phyloP scores from a whole-genome alignment of 2,113 vertebrate species.

The Hippocampus mohnikei region DNA sequence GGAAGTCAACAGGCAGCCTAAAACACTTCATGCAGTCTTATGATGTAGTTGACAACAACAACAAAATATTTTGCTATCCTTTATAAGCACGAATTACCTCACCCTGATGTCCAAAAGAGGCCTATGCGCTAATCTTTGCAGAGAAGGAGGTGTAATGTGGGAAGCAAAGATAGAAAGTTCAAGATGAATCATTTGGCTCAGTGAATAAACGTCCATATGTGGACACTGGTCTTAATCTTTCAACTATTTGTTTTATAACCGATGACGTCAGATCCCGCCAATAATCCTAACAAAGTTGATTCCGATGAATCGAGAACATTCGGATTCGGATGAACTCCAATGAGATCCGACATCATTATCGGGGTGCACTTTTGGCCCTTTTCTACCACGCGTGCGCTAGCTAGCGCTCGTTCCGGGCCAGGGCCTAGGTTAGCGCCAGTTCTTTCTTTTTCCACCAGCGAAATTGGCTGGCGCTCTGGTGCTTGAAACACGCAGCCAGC shows the following conservation, averaged over 20 bases:
- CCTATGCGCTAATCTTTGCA: background rate
- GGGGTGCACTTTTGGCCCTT: too few relatives aligned
- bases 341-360: too few relatives aligned
- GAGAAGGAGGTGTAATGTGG: background rate
- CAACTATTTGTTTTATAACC: background rate
- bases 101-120: conserved; percentile 1
- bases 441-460: too few relatives aligned
- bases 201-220: conserved; percentile 33
- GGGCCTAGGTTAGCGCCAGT: too few relatives aligned
- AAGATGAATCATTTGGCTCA: conserved; percentile 28
- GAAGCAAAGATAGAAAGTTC: conserved; percentile 4
- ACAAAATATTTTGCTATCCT: background rate
- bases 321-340: too few relatives aligned
- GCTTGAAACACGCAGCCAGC: too few relatives aligned
- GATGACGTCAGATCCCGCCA: background rate
- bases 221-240: conserved; percentile 4
- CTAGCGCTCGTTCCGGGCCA: too few relatives aligned
- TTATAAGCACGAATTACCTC: background rate
- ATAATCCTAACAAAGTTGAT: background rate
- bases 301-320: too few relatives aligned
- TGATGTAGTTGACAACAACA: background rate
- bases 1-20: conserved; percentile 7
- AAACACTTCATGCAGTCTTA: background rate
- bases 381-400: too few relatives aligned
- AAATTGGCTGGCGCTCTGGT: too few relatives aligned